Evolutionary conservation across 2,797 vertebrate genomes (phyloP), one percentile per base, ranked within the genome.

Genomic region (Leuciscus waleckii): DNA sequence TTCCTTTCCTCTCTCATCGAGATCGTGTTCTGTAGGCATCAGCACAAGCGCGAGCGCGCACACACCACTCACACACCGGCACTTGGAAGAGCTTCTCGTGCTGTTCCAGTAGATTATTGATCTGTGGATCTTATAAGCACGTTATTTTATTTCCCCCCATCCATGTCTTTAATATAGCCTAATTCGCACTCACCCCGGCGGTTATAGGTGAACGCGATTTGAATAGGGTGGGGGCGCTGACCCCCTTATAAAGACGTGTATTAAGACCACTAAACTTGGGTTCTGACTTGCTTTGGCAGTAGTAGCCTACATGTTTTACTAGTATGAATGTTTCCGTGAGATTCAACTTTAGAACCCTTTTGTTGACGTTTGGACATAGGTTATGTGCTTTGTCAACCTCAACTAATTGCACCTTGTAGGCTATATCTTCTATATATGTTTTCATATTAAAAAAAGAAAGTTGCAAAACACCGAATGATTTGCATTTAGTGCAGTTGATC

Each of bases 21-120:
- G 76, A 63, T 85, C 68, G 54, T 85, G 29, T 85, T 85, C 75
- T 79, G 68, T 63, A 67, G 26, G 76, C 76, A 85, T 85, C 76
- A 73, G 83, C 76, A 79, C 54, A 85, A 70, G 19, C 51, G 7
- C 37, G 6, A 7, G 37, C 37, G 7, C 37, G 4, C 43, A 46
- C 43, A 13, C 43, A 43, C 41, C 41, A 43, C 43, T 1, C 43
- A 46, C 75, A 58, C 49, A 41, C 49, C 51, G 73, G 32, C 46
- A 54, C 26, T 68, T 17, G 43, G n/a, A 46, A 21, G 63, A 84
- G 46, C 43, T 43, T 56, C 2, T 69, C n/a, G 14, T 37, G 39
- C 41, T 58, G 19, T 35, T 79, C 67, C 67, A 41, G 75, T n/a
- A 70, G 19, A 78, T 78, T 78, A 84, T 84, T 37, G 74, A 84